phyloP scores from a whole-genome alignment of 1,140 invertebrate species.

The Drosophila azteca region DNA sequence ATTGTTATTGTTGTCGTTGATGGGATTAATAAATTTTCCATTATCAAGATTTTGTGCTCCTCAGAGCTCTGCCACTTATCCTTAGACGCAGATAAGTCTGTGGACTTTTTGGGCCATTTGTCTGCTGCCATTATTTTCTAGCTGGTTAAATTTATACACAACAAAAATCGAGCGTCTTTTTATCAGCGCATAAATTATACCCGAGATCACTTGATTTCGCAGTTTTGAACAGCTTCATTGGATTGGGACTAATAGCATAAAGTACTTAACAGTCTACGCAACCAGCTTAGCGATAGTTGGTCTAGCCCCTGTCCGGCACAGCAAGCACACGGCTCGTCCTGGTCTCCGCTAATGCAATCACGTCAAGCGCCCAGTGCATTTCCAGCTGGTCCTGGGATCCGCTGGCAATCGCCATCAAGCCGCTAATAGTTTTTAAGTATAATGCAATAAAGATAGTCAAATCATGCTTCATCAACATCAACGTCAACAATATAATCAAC shows the following conservation, averaged over 20 bases:
- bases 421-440: conserved; percentile 82
- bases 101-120: conserved; percentile 50
- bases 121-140: conserved; percentile 78
- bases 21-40: conserved; percentile 81
- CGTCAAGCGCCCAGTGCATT: conserved; percentile 1
- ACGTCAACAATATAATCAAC: conserved; percentile 81
- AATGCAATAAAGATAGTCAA: conserved; percentile 82
- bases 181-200: conserved; percentile 52
- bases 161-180: conserved; percentile 52
- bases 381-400: conserved; percentile 4
- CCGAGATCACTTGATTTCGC: conserved; percentile 37
- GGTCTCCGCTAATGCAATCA: conserved; percentile 34
- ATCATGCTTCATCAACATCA: conserved; percentile 82
- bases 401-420: conserved; percentile 13
- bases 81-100: too few relatives aligned
- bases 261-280: conserved; percentile 55
- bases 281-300: conserved; percentile 31
- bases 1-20: conserved; percentile 81
- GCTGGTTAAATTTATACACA: conserved; percentile 78
- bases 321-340: not conserved
- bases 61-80: too few relatives aligned
- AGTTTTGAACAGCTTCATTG: conserved; percentile 40
- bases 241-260: conserved; percentile 54
- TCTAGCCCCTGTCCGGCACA: conserved; percentile 11
- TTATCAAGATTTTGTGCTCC: conserved; percentile 73